Evolutionary conservation across 1,140 invertebrate genomes (phyloP), one percentile per base, ranked within the genome.

Genomic region (Calephelis virginiensis): DNA sequence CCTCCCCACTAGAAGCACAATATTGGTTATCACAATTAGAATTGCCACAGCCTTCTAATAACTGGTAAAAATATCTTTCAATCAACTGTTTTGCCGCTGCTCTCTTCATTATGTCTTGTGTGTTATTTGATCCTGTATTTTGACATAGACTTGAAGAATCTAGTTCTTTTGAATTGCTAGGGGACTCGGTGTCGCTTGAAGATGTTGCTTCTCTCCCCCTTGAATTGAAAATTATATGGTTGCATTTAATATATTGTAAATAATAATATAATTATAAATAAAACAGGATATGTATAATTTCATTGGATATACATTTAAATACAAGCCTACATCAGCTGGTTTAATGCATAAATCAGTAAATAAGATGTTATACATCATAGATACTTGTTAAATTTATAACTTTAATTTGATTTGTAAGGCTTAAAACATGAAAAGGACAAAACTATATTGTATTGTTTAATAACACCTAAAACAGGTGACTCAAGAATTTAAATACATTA

Each of bases 11-110:
- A 28, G 97, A 98, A 69, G 96, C 96, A 93, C 97, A 98, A 84
- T 96, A 93, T 78, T 94, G 93, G 92, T 98, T 98, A 72, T 94
- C 93, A 91, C 97, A 98, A 64, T 94, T 92, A 8, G 94, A 91
- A 85, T 97, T 96, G 8, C 97, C 97, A 92, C 97, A 98, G 68
- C 97, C 97, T 87, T 97, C 95, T 11, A 95, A 95, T 65, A 98
- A 92, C 91, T 98, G 97, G 91, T 97, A 97, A 87, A 98, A 98
- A 90, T 98, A 98, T 74, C 95, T 94, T 87, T 98, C 96, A 70
- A 98, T 98, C 53, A 97, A 92, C 88, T 97, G 96, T 85, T 95
- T 96, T 28, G 96, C 97, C 71, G 96, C 96, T 71, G 95, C 95
- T 76, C 97, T 93, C 93, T 98, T 98, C 96, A 97, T 96, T 79